A percentile compares a stretch with the other conserved stretches of the same genome.
Evolutionary conservation across 92 coral and sea anemone genomes (phyloP).

Genomic region (Metridium senile): DNA sequence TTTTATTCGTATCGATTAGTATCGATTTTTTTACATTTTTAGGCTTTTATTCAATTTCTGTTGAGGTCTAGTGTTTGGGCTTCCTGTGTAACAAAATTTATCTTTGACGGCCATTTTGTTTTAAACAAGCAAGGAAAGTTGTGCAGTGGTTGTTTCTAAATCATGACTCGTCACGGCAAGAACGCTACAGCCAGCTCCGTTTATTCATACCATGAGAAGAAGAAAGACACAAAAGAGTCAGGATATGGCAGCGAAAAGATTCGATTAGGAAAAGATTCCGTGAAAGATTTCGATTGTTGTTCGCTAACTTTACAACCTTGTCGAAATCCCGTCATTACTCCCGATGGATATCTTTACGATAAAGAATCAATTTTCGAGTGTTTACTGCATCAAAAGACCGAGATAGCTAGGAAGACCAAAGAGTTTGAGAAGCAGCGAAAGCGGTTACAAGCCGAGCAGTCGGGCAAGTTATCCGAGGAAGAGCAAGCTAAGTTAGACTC

Average conservation of each 20-base stretch:
- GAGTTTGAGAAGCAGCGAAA: conserved; percentile 95
- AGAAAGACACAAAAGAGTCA: conserved; percentile 86
- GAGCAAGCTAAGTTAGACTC: conserved; percentile 80
- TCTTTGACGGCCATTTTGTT: conserved; percentile 11
- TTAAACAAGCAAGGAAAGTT: not conserved
- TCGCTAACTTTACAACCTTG: conserved; percentile 92
- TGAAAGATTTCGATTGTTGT: conserved; percentile 95
- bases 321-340: conserved; percentile 87
- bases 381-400: conserved; percentile 92
- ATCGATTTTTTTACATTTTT: not conserved
- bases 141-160: not conserved
- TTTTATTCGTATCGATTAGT: too few relatives aligned
- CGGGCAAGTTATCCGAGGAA: conserved; percentile 57
- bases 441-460: conserved; percentile 64
- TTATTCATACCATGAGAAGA: conserved; percentile 92
- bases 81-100: not conserved
- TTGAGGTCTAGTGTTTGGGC: not conserved
- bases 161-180: conserved; percentile 95
- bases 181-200: conserved; percentile 95
- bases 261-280: conserved; percentile 93
- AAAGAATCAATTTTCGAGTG: conserved; percentile 92
- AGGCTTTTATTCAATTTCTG: not conserved
- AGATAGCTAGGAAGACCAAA: conserved; percentile 83
- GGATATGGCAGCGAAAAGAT: conserved; percentile 96
- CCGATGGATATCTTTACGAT: conserved; percentile 90